phyloP scores from a whole-genome alignment of 2,797 vertebrate genomes.

The Discoglossus pictus region DNA sequence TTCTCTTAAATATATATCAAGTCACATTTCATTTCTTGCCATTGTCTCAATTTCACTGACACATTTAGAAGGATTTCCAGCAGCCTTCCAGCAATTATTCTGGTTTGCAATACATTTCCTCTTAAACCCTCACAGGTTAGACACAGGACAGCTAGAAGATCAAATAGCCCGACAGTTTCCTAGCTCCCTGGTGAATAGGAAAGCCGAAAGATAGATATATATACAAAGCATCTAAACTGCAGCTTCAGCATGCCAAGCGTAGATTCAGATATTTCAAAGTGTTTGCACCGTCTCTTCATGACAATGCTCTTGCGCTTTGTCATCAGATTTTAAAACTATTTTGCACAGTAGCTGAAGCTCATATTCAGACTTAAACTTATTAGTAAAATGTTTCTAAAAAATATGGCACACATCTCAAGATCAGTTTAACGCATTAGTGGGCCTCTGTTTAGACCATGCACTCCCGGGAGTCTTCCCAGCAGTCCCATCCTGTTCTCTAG shows the following conservation, averaged over 20 bases:
- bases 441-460: too few relatives aligned
- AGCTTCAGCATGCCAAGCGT: slow-evolving; percentile 7
- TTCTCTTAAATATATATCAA: too few relatives aligned
- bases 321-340: slow-evolving; percentile 10
- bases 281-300: slow-evolving; percentile 5
- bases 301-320: slow-evolving; percentile 4
- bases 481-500: too few relatives aligned
- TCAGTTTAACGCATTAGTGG: too few relatives aligned
- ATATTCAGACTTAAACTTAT: not conserved
- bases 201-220: slow-evolving; percentile 6
- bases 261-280: slow-evolving; percentile 14
- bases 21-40: too few relatives aligned
- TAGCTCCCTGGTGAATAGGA: not conserved
- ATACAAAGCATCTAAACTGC: slow-evolving; percentile 13
- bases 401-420: too few relatives aligned
- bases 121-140: not conserved
- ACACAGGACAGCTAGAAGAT: slow-evolving; percentile 15
- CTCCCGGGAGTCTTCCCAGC: too few relatives aligned
- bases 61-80: slow-evolving; percentile 1
- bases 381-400: not conserved
- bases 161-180: slow-evolving; percentile 11
- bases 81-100: not conserved
- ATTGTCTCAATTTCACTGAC: too few relatives aligned
- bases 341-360: not conserved
- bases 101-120: not conserved